Percentiles rank a stretch among this genome's conserved stretches.
Evolutionary conservation across 2,113 vertebrate species (phyloP).

Genomic region (Amblyornis subalaris): DNA sequence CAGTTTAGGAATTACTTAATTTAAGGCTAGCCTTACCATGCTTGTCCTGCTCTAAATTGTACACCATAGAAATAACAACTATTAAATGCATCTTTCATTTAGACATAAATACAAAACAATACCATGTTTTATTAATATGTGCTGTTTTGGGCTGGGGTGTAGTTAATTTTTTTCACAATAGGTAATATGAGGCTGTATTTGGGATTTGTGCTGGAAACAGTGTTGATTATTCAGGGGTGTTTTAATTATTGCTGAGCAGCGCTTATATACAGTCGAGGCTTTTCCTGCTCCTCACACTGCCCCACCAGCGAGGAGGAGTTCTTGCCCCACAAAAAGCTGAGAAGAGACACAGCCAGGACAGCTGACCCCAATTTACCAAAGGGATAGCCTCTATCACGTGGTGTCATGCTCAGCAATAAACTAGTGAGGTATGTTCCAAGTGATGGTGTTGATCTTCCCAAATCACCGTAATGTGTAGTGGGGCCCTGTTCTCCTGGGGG

Average conservation of each 20-base stretch:
- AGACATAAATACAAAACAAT: neutral
- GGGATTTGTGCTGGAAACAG: neutral
- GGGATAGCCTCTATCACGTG: neutral
- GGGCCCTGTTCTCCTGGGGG: neutral
- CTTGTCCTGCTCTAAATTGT: neutral
- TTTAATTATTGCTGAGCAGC: neutral
- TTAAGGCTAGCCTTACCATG: neutral
- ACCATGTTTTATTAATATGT: too few relatives aligned
- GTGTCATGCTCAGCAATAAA: neutral
- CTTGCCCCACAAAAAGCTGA: neutral
- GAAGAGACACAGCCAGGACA: neutral
- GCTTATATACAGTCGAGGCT: neutral
- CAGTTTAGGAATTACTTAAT: neutral
- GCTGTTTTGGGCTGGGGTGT: neutral
- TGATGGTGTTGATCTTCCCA: neutral
- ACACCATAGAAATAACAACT: neutral
- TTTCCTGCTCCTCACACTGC: neutral
- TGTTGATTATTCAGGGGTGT: neutral
- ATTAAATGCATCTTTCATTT: neutral
- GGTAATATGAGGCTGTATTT: neutral
- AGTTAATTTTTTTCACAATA: neutral
- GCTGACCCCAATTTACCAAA: neutral
- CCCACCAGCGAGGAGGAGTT: neutral
- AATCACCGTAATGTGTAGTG: neutral
- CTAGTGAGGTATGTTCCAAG: neutral